A percentile compares a stretch with the other conserved stretches of the same genome.
These are phyloP conservation scores for Ectropis crepuscularia DNA, from an alignment of 2,888 invertebrate species.

Conservation along the genomic window DNA sequence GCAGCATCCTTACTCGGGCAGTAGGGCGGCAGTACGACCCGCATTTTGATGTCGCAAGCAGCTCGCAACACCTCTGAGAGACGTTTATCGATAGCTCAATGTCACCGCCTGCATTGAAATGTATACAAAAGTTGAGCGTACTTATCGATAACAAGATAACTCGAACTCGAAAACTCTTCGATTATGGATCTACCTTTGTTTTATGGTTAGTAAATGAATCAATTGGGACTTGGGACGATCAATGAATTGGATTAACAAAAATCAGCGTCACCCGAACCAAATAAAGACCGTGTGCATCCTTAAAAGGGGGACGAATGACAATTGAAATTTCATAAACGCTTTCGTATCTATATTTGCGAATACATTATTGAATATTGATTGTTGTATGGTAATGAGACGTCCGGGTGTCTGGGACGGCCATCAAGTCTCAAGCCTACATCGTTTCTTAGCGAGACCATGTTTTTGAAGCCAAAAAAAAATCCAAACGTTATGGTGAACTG, in stretches of 20 bases:
- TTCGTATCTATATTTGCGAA: slow-evolving; percentile 54
- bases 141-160: slow-evolving; percentile 17
- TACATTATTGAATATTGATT: slow-evolving; percentile 46
- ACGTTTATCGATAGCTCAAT: slow-evolving; percentile 35
- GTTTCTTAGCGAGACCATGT: not conserved
- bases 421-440: slow-evolving; percentile 36
- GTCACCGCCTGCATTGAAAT: slow-evolving; percentile 26
- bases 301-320: slow-evolving; percentile 21
- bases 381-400: slow-evolving; percentile 59
- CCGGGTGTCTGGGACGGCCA: slow-evolving; percentile 51
- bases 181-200: slow-evolving; percentile 13
- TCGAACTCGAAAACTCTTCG: slow-evolving; percentile 10
- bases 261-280: slow-evolving; percentile 25
- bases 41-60: slow-evolving; percentile 67
- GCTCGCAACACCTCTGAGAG: slow-evolving; percentile 36
- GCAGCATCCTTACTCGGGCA: slow-evolving; percentile 57
- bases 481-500: slow-evolving; percentile 15
- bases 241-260: slow-evolving; percentile 30
- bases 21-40: slow-evolving; percentile 57
- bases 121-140: slow-evolving; percentile 17
- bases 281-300: slow-evolving; percentile 17
- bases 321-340: slow-evolving; percentile 40
- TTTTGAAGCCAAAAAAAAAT: slow-evolving; percentile 5
- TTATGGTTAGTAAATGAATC: slow-evolving; percentile 12
- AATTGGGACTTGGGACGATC: slow-evolving; percentile 12